phyloP scores from a whole-genome alignment of 2,888 invertebrate species.

The Itoplectis maculator region DNA sequence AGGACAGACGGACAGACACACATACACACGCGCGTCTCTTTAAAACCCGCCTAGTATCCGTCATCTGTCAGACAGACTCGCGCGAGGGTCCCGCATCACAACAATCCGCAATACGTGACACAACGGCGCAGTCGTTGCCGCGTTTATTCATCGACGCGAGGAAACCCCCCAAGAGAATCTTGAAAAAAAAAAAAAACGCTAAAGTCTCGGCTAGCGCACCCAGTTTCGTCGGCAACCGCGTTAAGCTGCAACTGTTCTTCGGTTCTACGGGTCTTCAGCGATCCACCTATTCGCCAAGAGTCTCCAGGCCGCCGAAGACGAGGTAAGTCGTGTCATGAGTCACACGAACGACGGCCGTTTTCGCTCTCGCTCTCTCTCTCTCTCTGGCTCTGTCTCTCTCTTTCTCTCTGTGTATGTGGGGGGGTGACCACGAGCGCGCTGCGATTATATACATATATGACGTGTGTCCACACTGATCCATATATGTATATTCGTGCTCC shows the following conservation, averaged over 20 bases:
- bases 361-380: too few relatives aligned
- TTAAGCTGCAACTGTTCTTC: constrained; percentile 82
- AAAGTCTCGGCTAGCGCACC: constrained; percentile 17
- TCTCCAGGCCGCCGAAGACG: constrained; percentile 59
- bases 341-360: not conserved
- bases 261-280: constrained; percentile 73
- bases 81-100: not conserved
- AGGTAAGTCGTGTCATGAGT: constrained; percentile 58
- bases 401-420: constrained; percentile 11
- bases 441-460: constrained; percentile 20
- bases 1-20: too few relatives aligned
- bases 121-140: constrained; percentile 21
- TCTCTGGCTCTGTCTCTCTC: too few relatives aligned
- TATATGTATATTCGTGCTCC: not conserved
- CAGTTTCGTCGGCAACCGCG: constrained; percentile 55
- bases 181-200: constrained; percentile 18
- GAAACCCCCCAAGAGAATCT: not conserved
- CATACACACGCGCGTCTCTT: constrained; percentile 26
- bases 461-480: not conserved
- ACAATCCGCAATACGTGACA: constrained; percentile 25
- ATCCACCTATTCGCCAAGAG: constrained; percentile 68
- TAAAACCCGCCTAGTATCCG: constrained; percentile 15
- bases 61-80: constrained; percentile 52
- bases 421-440: constrained; percentile 40
- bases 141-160: constrained; percentile 33